A percentile compares a stretch with the other conserved stretches of the same genome.
Evolutionary conservation across 1,140 invertebrate genomes (phyloP).

Genomic region (Brachionus plicatilis): DNA sequence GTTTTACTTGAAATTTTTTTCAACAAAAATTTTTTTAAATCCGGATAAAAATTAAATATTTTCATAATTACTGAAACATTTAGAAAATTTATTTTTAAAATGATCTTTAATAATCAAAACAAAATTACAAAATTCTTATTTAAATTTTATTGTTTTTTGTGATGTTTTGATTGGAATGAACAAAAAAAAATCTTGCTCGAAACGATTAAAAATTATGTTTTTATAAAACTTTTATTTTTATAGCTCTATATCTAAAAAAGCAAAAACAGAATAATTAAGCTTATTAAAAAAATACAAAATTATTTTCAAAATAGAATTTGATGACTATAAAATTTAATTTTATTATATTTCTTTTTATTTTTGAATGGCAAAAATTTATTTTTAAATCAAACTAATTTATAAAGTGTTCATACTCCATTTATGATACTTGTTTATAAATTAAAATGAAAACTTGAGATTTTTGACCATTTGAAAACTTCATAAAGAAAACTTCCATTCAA

Average conservation of each 20-base stretch:
- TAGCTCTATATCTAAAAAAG: neutral
- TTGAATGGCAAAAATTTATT: neutral
- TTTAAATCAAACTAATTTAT: too few relatives aligned
- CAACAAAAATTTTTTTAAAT: too few relatives aligned
- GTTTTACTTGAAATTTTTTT: too few relatives aligned
- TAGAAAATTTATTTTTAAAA: neutral
- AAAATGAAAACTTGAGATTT: too few relatives aligned
- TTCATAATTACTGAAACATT: too few relatives aligned
- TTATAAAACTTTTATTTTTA: neutral
- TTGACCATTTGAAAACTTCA: too few relatives aligned
- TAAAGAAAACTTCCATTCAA: too few relatives aligned
- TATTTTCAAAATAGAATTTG: neutral
- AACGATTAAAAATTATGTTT: neutral
- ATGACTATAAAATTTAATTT: neutral
- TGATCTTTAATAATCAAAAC: neutral
- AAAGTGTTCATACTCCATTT: too few relatives aligned
- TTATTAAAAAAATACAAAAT: too few relatives aligned
- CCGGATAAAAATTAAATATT: too few relatives aligned
- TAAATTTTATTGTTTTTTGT: neutral
- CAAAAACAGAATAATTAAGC: neutral
- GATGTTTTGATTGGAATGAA: neutral
- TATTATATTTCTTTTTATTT: neutral
- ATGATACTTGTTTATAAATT: too few relatives aligned
- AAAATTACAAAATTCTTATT: neutral
- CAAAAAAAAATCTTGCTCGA: neutral